A percentile compares a stretch with the other conserved stretches of the same genome.
Conservation (phyloP, 2,113 vertebrate genomes). For the Tachycineta bicolor region DNA sequence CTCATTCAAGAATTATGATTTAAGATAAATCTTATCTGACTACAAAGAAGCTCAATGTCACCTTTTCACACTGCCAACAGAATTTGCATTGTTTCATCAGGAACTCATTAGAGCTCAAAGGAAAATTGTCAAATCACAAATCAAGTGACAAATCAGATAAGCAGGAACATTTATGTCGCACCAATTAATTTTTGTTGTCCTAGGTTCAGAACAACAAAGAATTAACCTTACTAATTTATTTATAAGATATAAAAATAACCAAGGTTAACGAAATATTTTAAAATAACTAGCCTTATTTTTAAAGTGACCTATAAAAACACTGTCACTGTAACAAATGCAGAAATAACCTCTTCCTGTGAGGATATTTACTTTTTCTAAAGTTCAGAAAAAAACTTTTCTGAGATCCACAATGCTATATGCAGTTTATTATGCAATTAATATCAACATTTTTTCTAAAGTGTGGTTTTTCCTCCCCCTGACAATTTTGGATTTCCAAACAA, state of each 20-base stretch:
- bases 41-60: conserved; percentile 14
- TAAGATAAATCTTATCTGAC: not conserved
- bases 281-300: not conserved
- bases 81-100: conserved; percentile 38
- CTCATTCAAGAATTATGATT: not conserved
- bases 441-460: not conserved
- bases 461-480: accelerated
- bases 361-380: not conserved
- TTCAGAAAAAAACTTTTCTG: not conserved
- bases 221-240: not conserved
- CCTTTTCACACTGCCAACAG: conserved; percentile 12
- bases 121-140: conserved; percentile 49
- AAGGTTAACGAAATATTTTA: not conserved
- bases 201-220: not conserved
- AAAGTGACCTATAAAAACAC: not conserved
- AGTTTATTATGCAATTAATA: not conserved
- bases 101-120: conserved; percentile 34
- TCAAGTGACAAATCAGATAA: conserved; percentile 24
- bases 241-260: not conserved
- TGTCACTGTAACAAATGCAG: not conserved
- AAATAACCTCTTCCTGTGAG: not conserved
- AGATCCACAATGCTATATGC: not conserved
- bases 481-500: not conserved
- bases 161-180: conserved; percentile 18
- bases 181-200: conserved; percentile 42